Conservation (phyloP, 2,888 invertebrate species). For the Microchrysa polita region DNA sequence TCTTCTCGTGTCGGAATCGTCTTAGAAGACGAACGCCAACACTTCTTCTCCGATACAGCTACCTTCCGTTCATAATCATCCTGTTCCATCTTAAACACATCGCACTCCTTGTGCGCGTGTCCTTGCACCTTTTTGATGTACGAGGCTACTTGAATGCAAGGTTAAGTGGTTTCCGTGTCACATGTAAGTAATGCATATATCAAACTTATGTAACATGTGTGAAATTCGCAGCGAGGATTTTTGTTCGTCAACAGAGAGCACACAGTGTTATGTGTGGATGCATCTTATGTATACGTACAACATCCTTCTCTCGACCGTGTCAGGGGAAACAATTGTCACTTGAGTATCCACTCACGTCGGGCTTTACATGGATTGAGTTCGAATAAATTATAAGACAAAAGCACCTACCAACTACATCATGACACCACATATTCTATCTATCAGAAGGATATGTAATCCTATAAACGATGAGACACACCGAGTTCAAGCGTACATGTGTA, state of each 20-base stretch:
- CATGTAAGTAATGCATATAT: constrained; percentile 13
- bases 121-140: constrained; percentile 28
- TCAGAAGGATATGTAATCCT: background rate
- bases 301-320: no score
- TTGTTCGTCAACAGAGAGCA: no score
- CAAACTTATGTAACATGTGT: background rate
- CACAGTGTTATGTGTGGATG: no score
- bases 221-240: background rate
- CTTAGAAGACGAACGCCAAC: background rate
- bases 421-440: background rate
- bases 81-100: background rate
- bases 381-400: constrained; percentile 28
- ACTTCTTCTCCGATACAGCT: background rate
- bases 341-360: background rate
- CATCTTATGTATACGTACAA: no score
- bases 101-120: background rate
- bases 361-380: background rate
- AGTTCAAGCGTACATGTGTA: no score
- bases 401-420: background rate
- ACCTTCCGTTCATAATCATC: constrained; percentile 24
- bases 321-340: background rate
- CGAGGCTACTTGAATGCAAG: constrained; percentile 21
- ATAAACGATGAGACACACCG: background rate
- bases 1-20: background rate
- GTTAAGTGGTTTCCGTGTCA: constrained; percentile 13